Evolutionary conservation across 92 coral and sea anemone species (phyloP), one percentile per base, ranked within the genome.

Genomic region (Paramuricea clavata): DNA sequence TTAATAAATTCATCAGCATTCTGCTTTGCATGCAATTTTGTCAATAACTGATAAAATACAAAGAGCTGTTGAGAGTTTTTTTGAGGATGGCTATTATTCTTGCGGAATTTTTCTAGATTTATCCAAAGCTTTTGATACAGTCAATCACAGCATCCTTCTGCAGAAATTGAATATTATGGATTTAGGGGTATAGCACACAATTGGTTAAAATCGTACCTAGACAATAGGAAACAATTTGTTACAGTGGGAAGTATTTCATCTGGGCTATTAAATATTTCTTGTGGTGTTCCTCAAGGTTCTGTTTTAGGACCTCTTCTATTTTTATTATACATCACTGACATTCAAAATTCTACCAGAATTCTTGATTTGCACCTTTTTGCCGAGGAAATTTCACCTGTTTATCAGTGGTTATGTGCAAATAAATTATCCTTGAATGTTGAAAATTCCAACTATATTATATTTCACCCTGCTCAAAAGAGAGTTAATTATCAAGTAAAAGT

Each of bases 381-480:
- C 15, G 64, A 56, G 7, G 64, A 73, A 27, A n/a, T 56, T 23
- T 17, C 26, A 17, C 6, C 6, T 7, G 26, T 56, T 23, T 23
- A 15, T 19, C 6, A 56, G 6, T 56, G 64, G 79, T 49, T 73
- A 34, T 25, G 35, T 73, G 79, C 79, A 34, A 73, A 73, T 39
- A 73, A 73, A 39, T 42, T 73, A 25, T 34, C 52, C 31, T 49
- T 73, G 26, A 73, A 73, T 73, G 79, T 73, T 26, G 79, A 73
- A 25, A 73, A 73, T 12, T 73, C 79, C 30, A 73, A 17, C 31
- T 36, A 25, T 73, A 34, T 73, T 25, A 73, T 73, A 73, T 73
- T 73, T 23, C 79, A 73, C 31, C 47, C 79, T 21, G 42, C 19
- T 12, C 79, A 73, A 73, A 73, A 73, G 79, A 73, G 31, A 73